Conservation (phyloP, 1,140 invertebrate genomes). For the Vanessa atalanta region DNA sequence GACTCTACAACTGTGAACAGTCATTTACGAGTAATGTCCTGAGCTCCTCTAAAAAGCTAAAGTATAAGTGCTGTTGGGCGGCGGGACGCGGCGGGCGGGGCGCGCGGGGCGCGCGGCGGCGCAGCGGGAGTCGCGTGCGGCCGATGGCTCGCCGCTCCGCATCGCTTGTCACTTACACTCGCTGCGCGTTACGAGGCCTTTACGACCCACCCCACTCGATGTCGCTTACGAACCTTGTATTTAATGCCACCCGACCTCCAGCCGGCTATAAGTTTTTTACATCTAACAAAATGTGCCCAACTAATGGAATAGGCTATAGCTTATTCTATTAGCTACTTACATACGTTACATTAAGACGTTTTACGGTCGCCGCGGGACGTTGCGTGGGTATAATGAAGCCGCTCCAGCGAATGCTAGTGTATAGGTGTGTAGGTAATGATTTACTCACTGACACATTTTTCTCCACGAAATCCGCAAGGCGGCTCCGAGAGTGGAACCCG, state of each 20-base stretch:
- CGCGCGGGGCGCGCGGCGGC: conserved; percentile 23
- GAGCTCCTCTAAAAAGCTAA: conserved; percentile 23
- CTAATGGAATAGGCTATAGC: conserved; percentile 46
- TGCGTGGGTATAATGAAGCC: conserved; percentile 2
- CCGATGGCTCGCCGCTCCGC: conserved; percentile 50
- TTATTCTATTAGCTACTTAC: conserved; percentile 55
- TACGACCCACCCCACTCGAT: conserved; percentile 54
- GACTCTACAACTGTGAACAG: not conserved
- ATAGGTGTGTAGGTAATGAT: not conserved
- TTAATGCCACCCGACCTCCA: conserved; percentile 59
- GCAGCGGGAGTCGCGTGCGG: conserved; percentile 59
- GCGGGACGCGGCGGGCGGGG: conserved; percentile 45
- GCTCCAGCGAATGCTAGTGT: conserved; percentile 10
- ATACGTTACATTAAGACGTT: conserved; percentile 45
- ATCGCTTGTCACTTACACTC: conserved; percentile 56
- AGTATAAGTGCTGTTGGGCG: conserved; percentile 21
- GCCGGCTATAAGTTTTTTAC: conserved; percentile 60
- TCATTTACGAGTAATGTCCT: not conserved
- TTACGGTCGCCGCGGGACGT: conserved; percentile 25
- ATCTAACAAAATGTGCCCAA: conserved; percentile 51
- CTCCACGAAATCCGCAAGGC: conserved; percentile 93
- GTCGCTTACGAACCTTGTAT: conserved; percentile 50
- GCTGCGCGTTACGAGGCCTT: conserved; percentile 50
- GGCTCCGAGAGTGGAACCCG: conserved; percentile 95
- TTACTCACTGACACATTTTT: conserved; percentile 93